Base-by-base conservation (phyloP, 2,888 invertebrate genomes). In the Sminthurides aquaticus region DNA sequence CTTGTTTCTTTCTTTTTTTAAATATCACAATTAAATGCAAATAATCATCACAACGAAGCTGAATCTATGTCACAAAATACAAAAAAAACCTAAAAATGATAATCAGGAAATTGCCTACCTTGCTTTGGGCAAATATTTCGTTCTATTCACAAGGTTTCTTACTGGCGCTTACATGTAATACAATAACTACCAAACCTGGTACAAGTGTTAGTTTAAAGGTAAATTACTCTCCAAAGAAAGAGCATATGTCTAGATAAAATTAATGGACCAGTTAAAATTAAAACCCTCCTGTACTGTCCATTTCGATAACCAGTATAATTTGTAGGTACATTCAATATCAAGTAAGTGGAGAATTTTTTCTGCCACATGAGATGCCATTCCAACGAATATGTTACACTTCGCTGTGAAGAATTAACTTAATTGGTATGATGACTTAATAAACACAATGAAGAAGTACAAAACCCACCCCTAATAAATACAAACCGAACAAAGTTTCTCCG, bases 11-110 rank as follows among this genome's bases (percentile, higher is more conserved):
- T 55, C 54, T 26, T 57, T 25, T 63, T 58, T 54, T 64, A n/a
- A 64, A 64, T 67, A 67, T 67, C 67, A 67, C 67, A 67, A 64
- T 62, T 59, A 67, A 64, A 67, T 67, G 64, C 67, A 67, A 67
- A 59, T 61, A 27, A 64, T 61, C 58, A 67, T 67, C 67, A 67
- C 67, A 67, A 61, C 64, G 57, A 64, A 64, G 64, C 63, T 63
- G 62, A 63, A 59, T 60, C 58, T 58, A 56, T 60, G 56, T 62
- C 60, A 60, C 60, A 65, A 65, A 49, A 65, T 54, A 67, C 27
- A 57, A 61, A 66, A 60, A 48, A 66, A 67, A n/a, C n/a, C 49
- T 64, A 20, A 8, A 5, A 52, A 52, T 43, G n/a, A n/a, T n/a
- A n/a, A 5, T 34, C 43, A 34, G 43, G 43, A 34, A 34, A 34